These are phyloP conservation scores for Dynastes hyllus DNA, from an alignment of 2,888 invertebrate genomes.

Conservation along the genomic window DNA sequence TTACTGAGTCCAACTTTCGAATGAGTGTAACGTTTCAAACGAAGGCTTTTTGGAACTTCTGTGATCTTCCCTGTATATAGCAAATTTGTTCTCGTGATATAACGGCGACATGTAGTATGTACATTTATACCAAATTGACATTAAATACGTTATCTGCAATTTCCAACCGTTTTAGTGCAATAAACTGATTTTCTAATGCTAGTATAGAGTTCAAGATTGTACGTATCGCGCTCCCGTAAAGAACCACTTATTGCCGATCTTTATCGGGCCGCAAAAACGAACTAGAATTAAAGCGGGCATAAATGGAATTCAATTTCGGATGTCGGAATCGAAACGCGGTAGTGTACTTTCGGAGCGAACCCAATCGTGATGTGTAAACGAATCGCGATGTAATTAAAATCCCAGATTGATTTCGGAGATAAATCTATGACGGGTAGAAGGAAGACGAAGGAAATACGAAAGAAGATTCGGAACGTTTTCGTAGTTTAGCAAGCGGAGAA, in stretches of 20 bases:
- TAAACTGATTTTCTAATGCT: no score
- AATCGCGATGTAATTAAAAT: constrained; percentile 40
- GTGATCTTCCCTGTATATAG: no score
- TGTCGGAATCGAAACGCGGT: neutral
- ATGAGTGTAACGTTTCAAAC: no score
- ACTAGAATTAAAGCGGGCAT: constrained; percentile 35
- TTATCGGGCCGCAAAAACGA: constrained; percentile 20
- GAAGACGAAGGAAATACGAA: neutral
- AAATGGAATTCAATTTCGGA: constrained; percentile 44
- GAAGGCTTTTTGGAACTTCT: no score
- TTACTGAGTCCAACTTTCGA: no score
- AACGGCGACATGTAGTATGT: no score
- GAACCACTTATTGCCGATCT: constrained; percentile 4
- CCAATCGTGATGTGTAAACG: constrained; percentile 39
- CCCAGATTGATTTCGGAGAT: constrained; percentile 37
- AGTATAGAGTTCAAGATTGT: no score
- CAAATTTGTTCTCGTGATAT: no score
- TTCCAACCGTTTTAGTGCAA: no score
- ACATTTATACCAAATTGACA: no score
- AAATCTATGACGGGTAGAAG: constrained; percentile 21
- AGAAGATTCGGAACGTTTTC: neutral
- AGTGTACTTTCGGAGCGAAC: neutral
- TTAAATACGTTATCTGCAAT: no score
- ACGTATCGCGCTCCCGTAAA: no score
- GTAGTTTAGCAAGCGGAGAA: neutral